Evolutionary conservation across 2,797 vertebrate species (phyloP).

Genomic region (Rallus crepitans): DNA sequence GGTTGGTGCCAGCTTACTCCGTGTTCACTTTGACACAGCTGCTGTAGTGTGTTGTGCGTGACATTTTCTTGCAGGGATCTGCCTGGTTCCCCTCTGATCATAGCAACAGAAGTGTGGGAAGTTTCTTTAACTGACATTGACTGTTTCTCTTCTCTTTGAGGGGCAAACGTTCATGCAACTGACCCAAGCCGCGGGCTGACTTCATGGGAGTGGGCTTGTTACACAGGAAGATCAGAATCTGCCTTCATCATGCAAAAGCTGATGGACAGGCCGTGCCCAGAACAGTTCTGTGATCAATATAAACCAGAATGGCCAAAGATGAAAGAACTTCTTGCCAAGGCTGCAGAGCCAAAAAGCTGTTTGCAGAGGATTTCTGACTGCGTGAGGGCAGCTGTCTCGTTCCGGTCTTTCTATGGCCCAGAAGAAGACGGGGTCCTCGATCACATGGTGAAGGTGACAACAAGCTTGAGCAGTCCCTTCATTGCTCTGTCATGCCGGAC

Average conservation of each 20-base stretch:
- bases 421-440: slow-evolving; percentile 90
- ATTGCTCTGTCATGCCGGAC: slow-evolving; percentile 87
- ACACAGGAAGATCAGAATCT: slow-evolving; percentile 90
- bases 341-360: slow-evolving; percentile 87
- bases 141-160: slow-evolving; percentile 73
- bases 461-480: slow-evolving; percentile 88
- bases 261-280: slow-evolving; percentile 86
- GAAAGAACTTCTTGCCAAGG: slow-evolving; percentile 83
- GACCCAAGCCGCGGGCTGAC: slow-evolving; percentile 88
- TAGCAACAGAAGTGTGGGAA: neutral
- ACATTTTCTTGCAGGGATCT: neutral
- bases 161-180: slow-evolving; percentile 86
- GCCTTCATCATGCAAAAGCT: slow-evolving; percentile 87
- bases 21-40: neutral
- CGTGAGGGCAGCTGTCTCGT: slow-evolving; percentile 80
- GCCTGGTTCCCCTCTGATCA: neutral
- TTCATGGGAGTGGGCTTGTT: slow-evolving; percentile 92
- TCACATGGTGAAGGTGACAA: slow-evolving; percentile 94
- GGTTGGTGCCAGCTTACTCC: neutral
- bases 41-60: neutral
- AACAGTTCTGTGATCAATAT: slow-evolving; percentile 86
- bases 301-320: slow-evolving; percentile 88
- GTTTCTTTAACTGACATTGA: neutral
- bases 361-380: slow-evolving; percentile 86
- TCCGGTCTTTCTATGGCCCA: slow-evolving; percentile 82